A percentile compares a stretch with the other conserved stretches of the same genome.
phyloP scores from a whole-genome alignment of 2,797 vertebrate genomes.

The Capromys pilorides region DNA sequence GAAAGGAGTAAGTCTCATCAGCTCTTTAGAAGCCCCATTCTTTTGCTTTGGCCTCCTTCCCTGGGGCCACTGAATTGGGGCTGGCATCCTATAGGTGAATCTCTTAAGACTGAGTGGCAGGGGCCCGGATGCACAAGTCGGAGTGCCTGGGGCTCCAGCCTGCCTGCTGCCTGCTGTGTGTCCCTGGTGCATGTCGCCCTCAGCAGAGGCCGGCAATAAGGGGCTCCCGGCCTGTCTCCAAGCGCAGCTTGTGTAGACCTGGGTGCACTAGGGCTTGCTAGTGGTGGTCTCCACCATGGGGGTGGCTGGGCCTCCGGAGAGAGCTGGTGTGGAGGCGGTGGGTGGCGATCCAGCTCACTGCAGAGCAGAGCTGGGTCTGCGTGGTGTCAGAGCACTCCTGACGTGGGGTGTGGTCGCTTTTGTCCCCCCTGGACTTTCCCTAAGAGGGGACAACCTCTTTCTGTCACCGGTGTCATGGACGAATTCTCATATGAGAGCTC shows the following conservation, averaged over 20 bases:
- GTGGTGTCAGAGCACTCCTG: accelerated
- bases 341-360: neutral
- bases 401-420: no score
- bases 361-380: neutral
- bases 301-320: neutral
- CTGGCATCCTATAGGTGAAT: neutral
- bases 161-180: neutral
- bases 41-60: neutral
- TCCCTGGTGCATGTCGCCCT: neutral
- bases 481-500: neutral
- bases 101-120: neutral
- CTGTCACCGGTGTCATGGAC: neutral
- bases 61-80: neutral
- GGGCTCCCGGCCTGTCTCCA: neutral
- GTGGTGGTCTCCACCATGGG: accelerated
- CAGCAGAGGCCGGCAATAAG: neutral
- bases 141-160: accelerated
- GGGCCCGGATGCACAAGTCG: accelerated
- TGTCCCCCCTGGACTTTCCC: accelerated
- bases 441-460: neutral
- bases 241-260: no score
- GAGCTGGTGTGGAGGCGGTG: accelerated
- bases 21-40: neutral
- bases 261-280: neutral
- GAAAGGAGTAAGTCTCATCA: neutral